A percentile compares a stretch with the other conserved stretches of the same genome.
phyloP scores from a whole-genome alignment of 1,140 invertebrate species.

The Apis cerana region DNA sequence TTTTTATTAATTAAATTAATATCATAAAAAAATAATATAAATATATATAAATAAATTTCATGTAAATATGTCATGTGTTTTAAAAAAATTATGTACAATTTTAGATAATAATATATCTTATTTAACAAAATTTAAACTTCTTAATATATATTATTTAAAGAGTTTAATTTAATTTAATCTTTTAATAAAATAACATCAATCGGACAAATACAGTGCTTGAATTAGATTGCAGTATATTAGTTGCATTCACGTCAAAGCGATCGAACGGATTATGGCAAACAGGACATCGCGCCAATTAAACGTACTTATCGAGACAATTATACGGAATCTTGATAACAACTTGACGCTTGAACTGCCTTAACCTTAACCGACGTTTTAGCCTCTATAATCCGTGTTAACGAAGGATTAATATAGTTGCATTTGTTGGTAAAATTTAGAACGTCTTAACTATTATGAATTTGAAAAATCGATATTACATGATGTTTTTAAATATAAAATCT shows the following conservation, averaged over 20 bases:
- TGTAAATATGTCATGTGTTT: too few species aligned
- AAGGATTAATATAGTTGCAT: conserved; percentile 32
- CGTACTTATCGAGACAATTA: conserved; percentile 43
- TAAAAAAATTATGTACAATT: too few species aligned
- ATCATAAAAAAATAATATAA: too few species aligned
- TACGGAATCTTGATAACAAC: conserved; percentile 47
- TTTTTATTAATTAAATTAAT: too few species aligned
- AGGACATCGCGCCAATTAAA: conserved; percentile 29
- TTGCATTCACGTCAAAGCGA: not conserved
- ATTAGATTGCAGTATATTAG: not conserved
- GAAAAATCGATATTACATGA: not conserved
- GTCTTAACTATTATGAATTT: not conserved
- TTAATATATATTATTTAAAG: not conserved
- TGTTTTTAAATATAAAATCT: not conserved
- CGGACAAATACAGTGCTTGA: not conserved
- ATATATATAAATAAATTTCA: too few species aligned
- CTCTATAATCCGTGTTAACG: conserved; percentile 36
- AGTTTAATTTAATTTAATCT: not conserved
- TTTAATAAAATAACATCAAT: not conserved
- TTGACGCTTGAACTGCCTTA: conserved; percentile 32
- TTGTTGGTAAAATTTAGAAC: not conserved
- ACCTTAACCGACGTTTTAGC: conserved; percentile 28
- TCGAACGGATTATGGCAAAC: conserved; percentile 3
- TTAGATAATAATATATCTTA: not conserved
- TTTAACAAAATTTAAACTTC: not conserved